phyloP scores from a whole-genome alignment of 2,113 vertebrate species.

The Sarotherodon lohbergeri region DNA sequence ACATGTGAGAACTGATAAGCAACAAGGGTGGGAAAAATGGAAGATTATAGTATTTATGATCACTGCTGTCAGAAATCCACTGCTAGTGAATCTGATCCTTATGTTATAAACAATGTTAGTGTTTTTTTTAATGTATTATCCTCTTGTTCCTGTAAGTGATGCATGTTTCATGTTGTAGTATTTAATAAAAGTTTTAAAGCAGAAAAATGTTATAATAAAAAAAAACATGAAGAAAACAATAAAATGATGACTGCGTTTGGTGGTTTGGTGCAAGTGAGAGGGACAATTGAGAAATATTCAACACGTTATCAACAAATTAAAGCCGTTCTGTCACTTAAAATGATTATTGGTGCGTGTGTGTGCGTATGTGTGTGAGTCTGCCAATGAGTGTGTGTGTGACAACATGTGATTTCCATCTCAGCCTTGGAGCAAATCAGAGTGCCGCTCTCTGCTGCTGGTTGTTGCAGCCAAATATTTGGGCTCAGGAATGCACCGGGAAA shows the following conservation, averaged over 20 bases:
- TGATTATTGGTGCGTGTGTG: neutral
- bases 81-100: neutral
- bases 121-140: neutral
- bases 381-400: neutral
- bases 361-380: neutral
- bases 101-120: neutral
- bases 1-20: neutral
- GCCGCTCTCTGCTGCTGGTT: slow-evolving; percentile 14
- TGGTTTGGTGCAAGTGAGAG: neutral
- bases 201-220: neutral
- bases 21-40: neutral
- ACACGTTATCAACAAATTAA: slow-evolving; percentile 12
- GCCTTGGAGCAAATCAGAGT: slow-evolving; percentile 39
- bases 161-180: neutral
- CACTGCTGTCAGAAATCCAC: neutral
- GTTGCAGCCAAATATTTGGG: slow-evolving; percentile 51
- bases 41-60: neutral
- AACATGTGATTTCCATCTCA: slow-evolving; percentile 58
- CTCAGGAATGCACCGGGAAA: slow-evolving; percentile 49
- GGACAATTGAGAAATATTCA: slow-evolving; percentile 9
- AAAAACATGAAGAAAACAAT: neutral
- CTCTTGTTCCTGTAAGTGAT: neutral
- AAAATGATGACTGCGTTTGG: neutral
- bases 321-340: neutral
- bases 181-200: neutral